These are phyloP conservation scores for Rissa tridactyla DNA, from an alignment of 2,113 vertebrate species.

Conservation along the genomic window DNA sequence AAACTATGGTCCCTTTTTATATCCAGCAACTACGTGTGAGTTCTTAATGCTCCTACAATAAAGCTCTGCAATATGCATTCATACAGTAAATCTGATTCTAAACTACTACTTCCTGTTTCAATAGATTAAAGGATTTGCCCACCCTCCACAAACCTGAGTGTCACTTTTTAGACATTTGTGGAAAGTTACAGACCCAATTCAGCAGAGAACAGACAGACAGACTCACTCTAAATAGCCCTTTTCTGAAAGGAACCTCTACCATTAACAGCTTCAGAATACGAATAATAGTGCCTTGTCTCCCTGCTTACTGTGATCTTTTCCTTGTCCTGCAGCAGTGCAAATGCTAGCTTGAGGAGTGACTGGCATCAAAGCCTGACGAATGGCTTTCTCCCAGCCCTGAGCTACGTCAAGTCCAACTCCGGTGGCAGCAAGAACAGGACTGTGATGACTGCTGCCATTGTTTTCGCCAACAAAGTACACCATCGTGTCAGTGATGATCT, in stretches of 20 bases:
- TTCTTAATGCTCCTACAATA: background rate
- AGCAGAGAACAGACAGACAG: background rate
- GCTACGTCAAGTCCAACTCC: constrained; percentile 93
- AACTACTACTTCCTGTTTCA: background rate
- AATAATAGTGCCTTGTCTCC: background rate
- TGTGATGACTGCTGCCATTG: constrained; percentile 85
- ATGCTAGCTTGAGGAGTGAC: constrained; percentile 94
- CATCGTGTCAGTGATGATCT: constrained; percentile 97
- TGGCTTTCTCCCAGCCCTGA: constrained; percentile 96
- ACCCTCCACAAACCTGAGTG: background rate
- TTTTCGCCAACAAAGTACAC: constrained; percentile 99
- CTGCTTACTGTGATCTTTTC: constrained; percentile 95
- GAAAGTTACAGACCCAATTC: background rate
- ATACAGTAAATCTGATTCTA: background rate
- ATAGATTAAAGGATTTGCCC: background rate
- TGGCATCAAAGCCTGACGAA: constrained; percentile 97
- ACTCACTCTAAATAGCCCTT: background rate
- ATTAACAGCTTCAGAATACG: background rate
- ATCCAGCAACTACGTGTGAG: too few relatives aligned
- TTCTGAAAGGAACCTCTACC: background rate
- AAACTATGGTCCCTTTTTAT: background rate
- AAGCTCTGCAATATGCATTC: background rate
- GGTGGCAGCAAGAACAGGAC: constrained; percentile 86
- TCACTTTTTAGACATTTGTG: background rate
- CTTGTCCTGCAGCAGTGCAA: constrained; percentile 85